Base-by-base conservation (phyloP, 2,888 invertebrate genomes). In the Dexiosoma caninum region DNA sequence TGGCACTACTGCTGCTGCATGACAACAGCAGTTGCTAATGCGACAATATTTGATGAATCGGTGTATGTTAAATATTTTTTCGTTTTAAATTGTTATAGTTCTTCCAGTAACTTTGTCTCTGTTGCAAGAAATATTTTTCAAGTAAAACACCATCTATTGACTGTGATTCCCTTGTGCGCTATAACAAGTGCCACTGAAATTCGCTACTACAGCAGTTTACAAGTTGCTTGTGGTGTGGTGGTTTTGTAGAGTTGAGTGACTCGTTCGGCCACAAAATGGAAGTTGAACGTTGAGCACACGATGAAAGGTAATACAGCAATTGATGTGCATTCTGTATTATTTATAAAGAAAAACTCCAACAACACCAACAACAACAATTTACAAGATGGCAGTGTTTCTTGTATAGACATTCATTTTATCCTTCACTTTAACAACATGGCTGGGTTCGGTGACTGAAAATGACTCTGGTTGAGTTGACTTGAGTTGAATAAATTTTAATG, bases 401-500 rank as follows among this genome's bases (percentile, higher is more conserved):
- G 16, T 35, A 37, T 27, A 21, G n/a, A 40, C 14, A 19, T 32
- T 42, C 14, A 19, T 32, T 42, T 71, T 62, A 57, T 21, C 46
- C 55, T 64, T 55, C 35, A 42, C 51, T 16, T 40, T 37, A 44
- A n/a, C 5, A 30, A 70, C 44, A 69, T 70, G 55, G 8, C 6
- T 55, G 40, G n/a, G 10, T 62, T 72, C 44, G 40, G 55, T 30
- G 37, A 49, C 27, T 44, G 42, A 44, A 6, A 16, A 42, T 44
- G 37, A 78, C 60, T 51, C 66, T 3, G 6, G 1, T 53, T 62
- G 27, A 69, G 46, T 57, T 57, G 21, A 62, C n/a, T 42, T 44
- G 42, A 59, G 37, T 72, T 62, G 66, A 67, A 57, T 44, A 42
- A 16, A 12, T 67, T 59, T 59, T 32, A 51, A 75, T 53, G 51